phyloP scores from a whole-genome alignment of 2,888 invertebrate genomes.

The Monoplex corrugatus region DNA sequence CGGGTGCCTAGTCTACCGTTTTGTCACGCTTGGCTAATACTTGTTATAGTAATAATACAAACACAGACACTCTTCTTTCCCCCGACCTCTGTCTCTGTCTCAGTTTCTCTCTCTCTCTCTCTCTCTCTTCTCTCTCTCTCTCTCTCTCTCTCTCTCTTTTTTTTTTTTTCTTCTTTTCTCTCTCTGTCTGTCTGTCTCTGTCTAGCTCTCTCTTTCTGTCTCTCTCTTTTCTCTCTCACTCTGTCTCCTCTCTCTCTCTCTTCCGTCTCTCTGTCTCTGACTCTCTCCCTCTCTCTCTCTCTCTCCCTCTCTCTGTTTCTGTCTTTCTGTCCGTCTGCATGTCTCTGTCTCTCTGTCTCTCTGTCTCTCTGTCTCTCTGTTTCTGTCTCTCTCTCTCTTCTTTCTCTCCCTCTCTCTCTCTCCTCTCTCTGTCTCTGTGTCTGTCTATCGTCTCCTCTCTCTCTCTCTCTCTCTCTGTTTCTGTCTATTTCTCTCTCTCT shows the following conservation, averaged over 20 bases:
- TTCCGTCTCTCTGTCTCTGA: conserved; percentile 1
- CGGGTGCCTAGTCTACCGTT: no score
- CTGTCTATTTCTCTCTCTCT: background rate
- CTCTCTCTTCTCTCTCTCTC: background rate
- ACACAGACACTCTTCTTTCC: no score
- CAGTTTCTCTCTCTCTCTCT: background rate
- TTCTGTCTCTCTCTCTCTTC: no score
- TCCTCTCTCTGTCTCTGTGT: no score
- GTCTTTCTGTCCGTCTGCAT: background rate
- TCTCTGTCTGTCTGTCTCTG: background rate
- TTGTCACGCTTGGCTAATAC: no score
- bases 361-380: background rate
- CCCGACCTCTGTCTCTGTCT: no score
- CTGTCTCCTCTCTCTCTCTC: background rate
- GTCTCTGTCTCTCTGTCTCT: background rate
- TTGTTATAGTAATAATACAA: no score
- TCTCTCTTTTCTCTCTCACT: background rate
- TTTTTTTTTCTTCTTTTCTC: background rate
- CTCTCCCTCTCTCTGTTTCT: background rate
- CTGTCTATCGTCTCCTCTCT: no score
- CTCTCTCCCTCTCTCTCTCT: background rate
- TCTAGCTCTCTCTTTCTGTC: background rate
- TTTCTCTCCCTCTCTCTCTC: no score
- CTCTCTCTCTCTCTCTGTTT: background rate
- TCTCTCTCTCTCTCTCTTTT: background rate